These are phyloP conservation scores for Aspidoscelis tigris DNA, from an alignment of 2,113 vertebrate genomes.

Conservation along the genomic window DNA sequence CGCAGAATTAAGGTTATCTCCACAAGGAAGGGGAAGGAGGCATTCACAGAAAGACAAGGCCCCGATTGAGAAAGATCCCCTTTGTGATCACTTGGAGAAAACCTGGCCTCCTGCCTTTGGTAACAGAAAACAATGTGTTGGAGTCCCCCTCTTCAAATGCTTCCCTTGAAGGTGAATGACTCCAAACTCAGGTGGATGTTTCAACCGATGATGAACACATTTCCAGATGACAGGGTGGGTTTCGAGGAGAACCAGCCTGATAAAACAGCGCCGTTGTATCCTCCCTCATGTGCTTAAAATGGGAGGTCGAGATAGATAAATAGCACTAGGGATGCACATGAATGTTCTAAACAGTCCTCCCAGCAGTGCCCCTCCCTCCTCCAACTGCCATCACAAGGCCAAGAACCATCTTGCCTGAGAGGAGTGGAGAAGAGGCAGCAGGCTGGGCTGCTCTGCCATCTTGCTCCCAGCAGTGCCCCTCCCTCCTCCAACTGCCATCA, in stretches of 20 bases:
- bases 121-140: not conserved
- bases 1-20: not conserved
- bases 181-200: not conserved
- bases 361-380: too few species aligned
- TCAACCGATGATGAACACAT: not conserved
- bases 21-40: not conserved
- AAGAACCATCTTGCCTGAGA: too few species aligned
- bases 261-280: not conserved
- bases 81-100: not conserved
- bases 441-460: too few species aligned
- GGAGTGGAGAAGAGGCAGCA: too few species aligned
- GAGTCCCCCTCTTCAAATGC: not conserved
- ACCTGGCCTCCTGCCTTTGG: not conserved
- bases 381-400: too few species aligned
- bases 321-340: too few species aligned
- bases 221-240: not conserved
- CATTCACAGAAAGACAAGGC: not conserved
- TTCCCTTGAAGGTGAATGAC: not conserved
- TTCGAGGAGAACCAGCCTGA: not conserved
- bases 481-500: too few species aligned
- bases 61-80: not conserved
- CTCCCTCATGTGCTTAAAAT: too few species aligned
- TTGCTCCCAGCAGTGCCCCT: too few species aligned
- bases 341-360: too few species aligned
- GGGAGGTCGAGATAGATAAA: too few species aligned